phyloP scores from a whole-genome alignment of 2,888 invertebrate species.

The Epiperipatus broadwayi region DNA sequence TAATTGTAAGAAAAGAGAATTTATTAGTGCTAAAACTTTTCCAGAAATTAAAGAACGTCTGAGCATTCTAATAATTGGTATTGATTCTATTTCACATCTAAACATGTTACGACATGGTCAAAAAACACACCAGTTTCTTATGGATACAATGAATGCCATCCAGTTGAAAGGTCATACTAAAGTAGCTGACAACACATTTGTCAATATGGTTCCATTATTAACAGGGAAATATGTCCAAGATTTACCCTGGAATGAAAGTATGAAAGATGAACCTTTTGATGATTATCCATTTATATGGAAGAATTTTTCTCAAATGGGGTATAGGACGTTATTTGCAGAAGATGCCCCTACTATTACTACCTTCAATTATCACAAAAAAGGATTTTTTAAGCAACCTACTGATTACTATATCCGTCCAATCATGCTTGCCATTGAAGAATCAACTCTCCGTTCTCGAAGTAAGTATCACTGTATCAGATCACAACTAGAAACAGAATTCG shows the following conservation, averaged over 20 bases:
- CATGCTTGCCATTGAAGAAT: constrained; percentile 35
- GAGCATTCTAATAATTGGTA: too few species aligned
- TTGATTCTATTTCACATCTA: too few species aligned
- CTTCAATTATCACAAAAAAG: constrained; percentile 51
- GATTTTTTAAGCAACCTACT: constrained; percentile 51
- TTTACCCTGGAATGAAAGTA: too few species aligned
- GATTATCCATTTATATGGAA: constrained; percentile 18
- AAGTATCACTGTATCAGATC: constrained; percentile 22
- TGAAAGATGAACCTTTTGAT: too few species aligned
- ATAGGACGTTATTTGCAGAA: constrained; percentile 52
- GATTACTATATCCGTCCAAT: constrained; percentile 62
- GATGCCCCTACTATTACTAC: constrained; percentile 51
- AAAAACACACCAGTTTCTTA: constrained; percentile 22
- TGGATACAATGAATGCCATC: constrained; percentile 23
- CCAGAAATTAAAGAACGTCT: too few species aligned
- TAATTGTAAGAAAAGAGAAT: too few species aligned
- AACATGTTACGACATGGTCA: too few species aligned
- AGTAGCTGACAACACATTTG: constrained; percentile 29
- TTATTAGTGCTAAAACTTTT: too few species aligned
- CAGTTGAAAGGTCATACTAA: constrained; percentile 29
- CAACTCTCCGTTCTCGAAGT: constrained; percentile 18
- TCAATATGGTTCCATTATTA: constrained; percentile 26
- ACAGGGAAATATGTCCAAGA: too few species aligned
- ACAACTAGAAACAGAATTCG: constrained; percentile 21
- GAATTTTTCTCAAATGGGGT: constrained; percentile 25